A percentile compares a stretch with the other conserved stretches of the same genome.
phyloP scores from a whole-genome alignment of 2,797 vertebrate species.

The Sciaenops ocellatus region DNA sequence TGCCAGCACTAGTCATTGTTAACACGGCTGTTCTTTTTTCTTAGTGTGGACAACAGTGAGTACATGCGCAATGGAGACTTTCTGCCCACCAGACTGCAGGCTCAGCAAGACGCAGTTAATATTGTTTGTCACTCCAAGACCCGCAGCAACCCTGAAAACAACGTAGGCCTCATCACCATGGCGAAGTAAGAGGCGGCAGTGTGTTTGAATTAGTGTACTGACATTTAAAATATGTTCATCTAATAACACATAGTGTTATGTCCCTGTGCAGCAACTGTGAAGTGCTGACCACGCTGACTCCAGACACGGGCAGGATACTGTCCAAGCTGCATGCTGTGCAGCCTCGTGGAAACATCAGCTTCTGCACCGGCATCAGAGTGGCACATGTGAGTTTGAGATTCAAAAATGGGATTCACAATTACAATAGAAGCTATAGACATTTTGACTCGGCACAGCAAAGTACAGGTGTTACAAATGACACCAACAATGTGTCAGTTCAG shows the following conservation, averaged over 20 bases:
- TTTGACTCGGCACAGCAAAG: no score
- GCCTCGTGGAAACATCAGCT: constrained; percentile 93
- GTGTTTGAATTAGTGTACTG: constrained; percentile 3
- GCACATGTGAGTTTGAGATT: constrained; percentile 89
- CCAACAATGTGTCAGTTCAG: no score
- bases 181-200: constrained; percentile 87
- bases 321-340: constrained; percentile 96
- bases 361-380: constrained; percentile 95
- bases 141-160: constrained; percentile 96
- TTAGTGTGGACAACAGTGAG: constrained; percentile 96
- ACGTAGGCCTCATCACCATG: constrained; percentile 95
- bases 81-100: constrained; percentile 93
- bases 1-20: constrained; percentile 20
- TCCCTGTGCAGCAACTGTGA: constrained; percentile 91
- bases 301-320: constrained; percentile 94
- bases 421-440: no score
- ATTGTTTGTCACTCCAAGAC: constrained; percentile 98
- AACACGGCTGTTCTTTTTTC: constrained; percentile 73
- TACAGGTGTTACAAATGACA: no score
- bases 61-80: constrained; percentile 98
- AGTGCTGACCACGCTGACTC: constrained; percentile 94
- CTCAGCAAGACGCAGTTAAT: constrained; percentile 96
- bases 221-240: constrained; percentile 2
- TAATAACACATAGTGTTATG: constrained; percentile 10
- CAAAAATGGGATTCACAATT: no score